These are phyloP conservation scores for Mirza zaza DNA, from an alignment of 2,113 vertebrate species.

Conservation along the genomic window DNA sequence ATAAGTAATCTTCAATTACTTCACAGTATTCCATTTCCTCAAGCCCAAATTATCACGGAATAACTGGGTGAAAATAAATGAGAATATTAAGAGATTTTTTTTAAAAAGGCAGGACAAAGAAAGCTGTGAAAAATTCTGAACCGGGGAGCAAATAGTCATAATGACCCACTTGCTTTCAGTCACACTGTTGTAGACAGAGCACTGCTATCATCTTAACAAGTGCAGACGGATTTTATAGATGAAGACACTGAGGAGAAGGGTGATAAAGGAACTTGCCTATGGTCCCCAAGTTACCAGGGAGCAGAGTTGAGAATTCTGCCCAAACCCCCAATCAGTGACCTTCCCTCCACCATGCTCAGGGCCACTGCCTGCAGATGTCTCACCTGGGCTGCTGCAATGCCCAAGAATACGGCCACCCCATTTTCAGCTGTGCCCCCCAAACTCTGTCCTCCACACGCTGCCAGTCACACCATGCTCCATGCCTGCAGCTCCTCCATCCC, in stretches of 20 bases:
- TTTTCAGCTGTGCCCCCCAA: background rate
- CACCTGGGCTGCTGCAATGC: too few relatives aligned
- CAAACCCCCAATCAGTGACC: background rate
- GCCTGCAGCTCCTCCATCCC: background rate
- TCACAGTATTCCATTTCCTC: background rate
- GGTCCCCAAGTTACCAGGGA: background rate
- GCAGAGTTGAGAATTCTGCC: background rate
- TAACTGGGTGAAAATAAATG: background rate
- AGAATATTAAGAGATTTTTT: background rate
- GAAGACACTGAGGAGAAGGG: background rate
- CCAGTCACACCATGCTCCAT: background rate
- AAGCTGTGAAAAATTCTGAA: background rate
- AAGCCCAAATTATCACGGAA: background rate
- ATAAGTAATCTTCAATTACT: background rate
- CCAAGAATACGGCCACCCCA: background rate
- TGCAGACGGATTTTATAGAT: background rate
- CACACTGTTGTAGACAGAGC: background rate
- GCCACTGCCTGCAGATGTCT: background rate
- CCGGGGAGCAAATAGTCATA: background rate
- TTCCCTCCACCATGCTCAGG: background rate
- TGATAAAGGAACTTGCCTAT: background rate
- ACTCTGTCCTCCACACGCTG: background rate
- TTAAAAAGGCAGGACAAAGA: background rate
- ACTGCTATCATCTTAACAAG: too few relatives aligned
- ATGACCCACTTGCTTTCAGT: background rate